Conservation (phyloP, 2,797 vertebrate species). For the Ammospiza maritima region DNA sequence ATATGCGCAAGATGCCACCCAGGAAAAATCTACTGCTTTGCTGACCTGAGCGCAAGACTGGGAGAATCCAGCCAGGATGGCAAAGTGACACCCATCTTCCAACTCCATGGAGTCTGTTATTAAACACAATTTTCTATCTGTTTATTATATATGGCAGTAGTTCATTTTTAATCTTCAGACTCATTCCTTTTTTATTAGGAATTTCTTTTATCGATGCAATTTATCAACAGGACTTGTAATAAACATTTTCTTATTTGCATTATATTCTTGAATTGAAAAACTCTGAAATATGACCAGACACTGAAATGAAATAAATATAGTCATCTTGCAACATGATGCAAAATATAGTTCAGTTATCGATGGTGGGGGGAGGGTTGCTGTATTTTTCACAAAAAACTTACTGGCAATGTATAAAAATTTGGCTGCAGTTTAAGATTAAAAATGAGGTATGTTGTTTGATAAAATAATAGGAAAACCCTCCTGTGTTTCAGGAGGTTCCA, state of each 20-base stretch:
- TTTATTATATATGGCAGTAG: background rate
- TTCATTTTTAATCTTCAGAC: background rate
- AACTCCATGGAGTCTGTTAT: background rate
- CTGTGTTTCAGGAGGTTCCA: background rate
- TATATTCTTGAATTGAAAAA: background rate
- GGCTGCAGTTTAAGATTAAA: background rate
- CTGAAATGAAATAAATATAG: background rate
- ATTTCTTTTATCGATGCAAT: background rate
- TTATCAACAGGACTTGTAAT: background rate
- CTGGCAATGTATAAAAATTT: background rate
- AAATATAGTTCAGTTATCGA: background rate
- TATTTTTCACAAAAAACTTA: background rate
- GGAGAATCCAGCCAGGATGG: background rate
- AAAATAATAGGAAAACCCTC: background rate
- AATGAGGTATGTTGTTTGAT: background rate
- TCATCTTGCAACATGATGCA: background rate
- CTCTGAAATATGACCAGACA: background rate
- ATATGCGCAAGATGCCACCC: background rate
- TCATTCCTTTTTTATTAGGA: background rate
- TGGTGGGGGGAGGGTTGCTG: rapidly evolving
- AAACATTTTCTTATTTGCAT: background rate
- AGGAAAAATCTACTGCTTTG: background rate
- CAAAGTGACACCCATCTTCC: background rate
- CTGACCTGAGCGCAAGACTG: background rate
- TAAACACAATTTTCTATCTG: background rate